Base-by-base conservation (phyloP, 2,797 vertebrate species). In the Pangasius djambal region DNA sequence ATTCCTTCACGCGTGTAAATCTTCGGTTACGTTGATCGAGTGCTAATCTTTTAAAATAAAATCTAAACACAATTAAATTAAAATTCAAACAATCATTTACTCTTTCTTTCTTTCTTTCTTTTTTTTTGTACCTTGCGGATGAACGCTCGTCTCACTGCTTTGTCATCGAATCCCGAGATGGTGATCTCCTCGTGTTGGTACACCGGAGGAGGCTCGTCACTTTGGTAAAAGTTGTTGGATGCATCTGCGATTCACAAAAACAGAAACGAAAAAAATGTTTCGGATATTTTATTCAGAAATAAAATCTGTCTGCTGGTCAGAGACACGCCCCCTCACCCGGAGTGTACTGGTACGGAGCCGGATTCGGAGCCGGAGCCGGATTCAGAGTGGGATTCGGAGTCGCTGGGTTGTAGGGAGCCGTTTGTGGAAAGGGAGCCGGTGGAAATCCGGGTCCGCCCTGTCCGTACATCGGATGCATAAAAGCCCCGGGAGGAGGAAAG, bases 121-220 rank as follows among this genome's bases (percentile, higher is more conserved):
- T 28, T 8, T 44, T 6, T 3, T 40, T 13, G 59, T 94, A 98
- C 98, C 97, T 98, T 99, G 90, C 98, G 95, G 90, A 99, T 97
- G 92, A 99, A 99, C 59, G 97, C 97, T 92, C 97, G 97, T 65
- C 98, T 96, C 87, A 98, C 94, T 88, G 55, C 94, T 93, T 97
- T 98, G 93, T 98, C 97, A 2, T 97, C 97, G 92, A 97, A 97
- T 90, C 96, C 96, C 18, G 95, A 96, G 83, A 94, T 91, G 79
- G 94, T 95, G 91, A 99, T 98, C 79, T 98, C 96, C 77, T 97
- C 97, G 31, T 97, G 97, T 92, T 97, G 97, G 0, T 98, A 98
- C 89, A 97, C 97, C 78, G 97, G 97, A 0, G 98, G 97, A 2
- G 97, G 97, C 0, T 98, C 96, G 0, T 97, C 95, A 4, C 95